Evolutionary conservation across 2,113 vertebrate genomes (phyloP), one percentile per base, ranked within the genome.

Genomic region (Thamnaconus septentrionalis): DNA sequence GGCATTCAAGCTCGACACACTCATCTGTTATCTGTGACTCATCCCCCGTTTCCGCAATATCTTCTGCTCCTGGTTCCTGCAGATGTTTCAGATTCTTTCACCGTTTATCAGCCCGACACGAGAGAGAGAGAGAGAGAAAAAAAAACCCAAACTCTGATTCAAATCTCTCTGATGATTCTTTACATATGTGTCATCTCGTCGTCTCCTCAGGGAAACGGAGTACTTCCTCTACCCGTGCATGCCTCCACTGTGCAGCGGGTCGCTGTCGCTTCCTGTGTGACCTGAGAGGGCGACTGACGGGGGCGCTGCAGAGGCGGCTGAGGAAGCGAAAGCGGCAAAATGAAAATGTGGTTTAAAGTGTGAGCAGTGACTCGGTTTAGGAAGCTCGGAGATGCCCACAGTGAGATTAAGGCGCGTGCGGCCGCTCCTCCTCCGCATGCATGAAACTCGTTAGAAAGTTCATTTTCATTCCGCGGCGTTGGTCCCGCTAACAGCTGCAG

Each of bases 51-150:
- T 59, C 82, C 70, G 57, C 82, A 78, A 31, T 11, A 73, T 78
- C 65, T 73, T 58, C 61, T n/a, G n/a, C 12, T 57, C 50, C 54
- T 2, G 8, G 56, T 46, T 78, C 51, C 50, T 6, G 54, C 57
- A 55, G 53, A 79, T 44, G 18, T 66, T 74, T 69, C 80, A 75
- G 79, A 87, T 90, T 86, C 84, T 73, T 81, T 69, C 18, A 61
- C 39, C 7, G n/a, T 82, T 85, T 55, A 81, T 89, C 83, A 82
- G 57, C 4, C 9, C 43, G 59, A 66, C 69, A 39, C 41, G 18
- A 31, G 18, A 31, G 18, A 31, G 18, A 31, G 18, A 31, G 18
- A n/a, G n/a, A n/a, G n/a, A n/a, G n/a, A n/a, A n/a, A 63, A 11
- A 49, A 47, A 52, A 39, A 71, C 65, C 57, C 41, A 43, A 41